phyloP scores from a whole-genome alignment of 2,888 invertebrate genomes.

The Campaea margaritaria region DNA sequence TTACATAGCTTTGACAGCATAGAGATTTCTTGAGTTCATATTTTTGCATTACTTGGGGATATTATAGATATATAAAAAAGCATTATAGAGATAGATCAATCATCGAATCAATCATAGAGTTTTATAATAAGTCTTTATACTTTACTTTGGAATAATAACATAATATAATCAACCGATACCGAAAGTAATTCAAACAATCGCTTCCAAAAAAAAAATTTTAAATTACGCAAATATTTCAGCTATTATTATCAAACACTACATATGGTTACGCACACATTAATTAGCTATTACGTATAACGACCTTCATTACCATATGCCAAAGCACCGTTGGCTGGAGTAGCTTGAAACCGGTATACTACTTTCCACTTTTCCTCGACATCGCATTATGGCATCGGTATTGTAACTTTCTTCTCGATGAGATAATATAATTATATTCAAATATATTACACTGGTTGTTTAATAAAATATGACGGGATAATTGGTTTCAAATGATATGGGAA shows the following conservation, averaged over 20 bases:
- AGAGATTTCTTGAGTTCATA: too few species aligned
- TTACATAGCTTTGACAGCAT: too few species aligned
- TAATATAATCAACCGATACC: too few species aligned
- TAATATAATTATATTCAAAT: constrained; percentile 56
- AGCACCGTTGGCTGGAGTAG: constrained; percentile 52
- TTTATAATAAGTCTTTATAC: too few species aligned
- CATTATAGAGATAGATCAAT: too few species aligned
- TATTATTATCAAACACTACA: background rate
- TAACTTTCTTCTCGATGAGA: constrained; percentile 77
- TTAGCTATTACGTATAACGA: constrained; percentile 43
- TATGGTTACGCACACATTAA: background rate
- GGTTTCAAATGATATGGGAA: constrained; percentile 17
- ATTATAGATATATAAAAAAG: too few species aligned
- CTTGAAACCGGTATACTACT: constrained; percentile 68
- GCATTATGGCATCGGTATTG: constrained; percentile 73
- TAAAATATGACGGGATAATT: constrained; percentile 19
- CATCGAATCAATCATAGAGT: too few species aligned
- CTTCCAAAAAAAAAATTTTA: too few species aligned
- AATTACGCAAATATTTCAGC: too few species aligned
- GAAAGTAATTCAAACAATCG: too few species aligned
- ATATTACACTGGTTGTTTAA: constrained; percentile 46
- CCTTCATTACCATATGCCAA: constrained; percentile 52
- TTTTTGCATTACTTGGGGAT: too few species aligned
- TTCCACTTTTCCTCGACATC: constrained; percentile 73
- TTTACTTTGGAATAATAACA: too few species aligned